Evolutionary conservation across 2,888 invertebrate species (phyloP).

Genomic region (Campaea margaritaria): DNA sequence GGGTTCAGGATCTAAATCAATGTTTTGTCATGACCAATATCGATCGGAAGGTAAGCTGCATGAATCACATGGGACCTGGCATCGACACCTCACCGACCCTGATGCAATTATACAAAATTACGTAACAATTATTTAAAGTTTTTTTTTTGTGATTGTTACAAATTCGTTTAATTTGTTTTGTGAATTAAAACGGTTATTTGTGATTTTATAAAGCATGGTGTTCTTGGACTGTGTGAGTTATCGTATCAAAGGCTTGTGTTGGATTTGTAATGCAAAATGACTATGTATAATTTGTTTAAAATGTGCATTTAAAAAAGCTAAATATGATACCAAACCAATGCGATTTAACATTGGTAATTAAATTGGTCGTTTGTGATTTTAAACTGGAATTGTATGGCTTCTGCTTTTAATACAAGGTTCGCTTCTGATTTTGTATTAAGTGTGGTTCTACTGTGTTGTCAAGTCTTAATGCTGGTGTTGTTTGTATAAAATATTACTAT

Average conservation of each 20-base stretch:
- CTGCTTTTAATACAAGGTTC: constrained; percentile 2
- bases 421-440: constrained; percentile 1
- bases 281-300: background rate
- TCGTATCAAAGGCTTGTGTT: constrained; percentile 34
- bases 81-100: constrained; percentile 45
- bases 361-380: background rate
- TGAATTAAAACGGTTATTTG: constrained; percentile 39
- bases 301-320: background rate
- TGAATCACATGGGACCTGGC: constrained; percentile 46
- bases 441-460: constrained; percentile 1
- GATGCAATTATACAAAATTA: constrained; percentile 38
- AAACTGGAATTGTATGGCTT: constrained; percentile 24
- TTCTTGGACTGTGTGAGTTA: constrained; percentile 32
- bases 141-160: constrained; percentile 40
- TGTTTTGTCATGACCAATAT: background rate
- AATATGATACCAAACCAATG: constrained; percentile 10
- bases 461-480: background rate
- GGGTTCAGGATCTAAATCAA: background rate
- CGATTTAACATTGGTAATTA: constrained; percentile 5
- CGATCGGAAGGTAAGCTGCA: constrained; percentile 5
- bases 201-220: constrained; percentile 46
- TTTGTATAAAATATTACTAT: background rate
- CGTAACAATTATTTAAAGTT: constrained; percentile 32
- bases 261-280: constrained; percentile 9
- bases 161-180: constrained; percentile 40